A percentile compares a stretch with the other conserved stretches of the same genome.
These are phyloP conservation scores for Lepilemur septentrionalis DNA, from an alignment of 2,797 vertebrate genomes.

Conservation along the genomic window DNA sequence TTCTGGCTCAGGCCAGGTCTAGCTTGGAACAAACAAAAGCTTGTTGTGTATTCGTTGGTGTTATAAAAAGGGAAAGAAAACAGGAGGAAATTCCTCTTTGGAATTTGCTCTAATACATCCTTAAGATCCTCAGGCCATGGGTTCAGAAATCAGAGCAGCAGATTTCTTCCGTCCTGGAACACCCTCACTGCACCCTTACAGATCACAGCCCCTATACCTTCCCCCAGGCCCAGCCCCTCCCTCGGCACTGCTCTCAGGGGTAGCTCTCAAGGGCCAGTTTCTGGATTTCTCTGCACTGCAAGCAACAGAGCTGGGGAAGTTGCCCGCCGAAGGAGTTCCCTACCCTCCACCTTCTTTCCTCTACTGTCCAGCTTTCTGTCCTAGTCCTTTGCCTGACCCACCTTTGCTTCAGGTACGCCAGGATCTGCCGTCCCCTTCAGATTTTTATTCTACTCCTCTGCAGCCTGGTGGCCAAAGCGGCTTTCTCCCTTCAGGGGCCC, in stretches of 20 bases:
- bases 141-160: no score
- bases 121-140: no score
- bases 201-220: slow-evolving; percentile 83
- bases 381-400: slow-evolving; percentile 80
- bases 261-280: slow-evolving; percentile 84
- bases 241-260: slow-evolving; percentile 81
- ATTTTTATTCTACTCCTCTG: slow-evolving; percentile 81
- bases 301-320: slow-evolving; percentile 81
- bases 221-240: slow-evolving; percentile 79
- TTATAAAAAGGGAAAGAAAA: no score
- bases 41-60: no score
- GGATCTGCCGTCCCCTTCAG: slow-evolving; percentile 81
- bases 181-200: no score
- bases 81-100: no score
- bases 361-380: slow-evolving; percentile 81
- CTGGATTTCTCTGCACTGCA: slow-evolving; percentile 82
- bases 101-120: no score
- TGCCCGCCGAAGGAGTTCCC: slow-evolving; percentile 79
- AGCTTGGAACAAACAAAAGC: no score
- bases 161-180: no score
- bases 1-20: no score
- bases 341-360: slow-evolving; percentile 83
- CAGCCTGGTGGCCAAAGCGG: slow-evolving; percentile 81
- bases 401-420: slow-evolving; percentile 83
- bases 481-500: slow-evolving; percentile 80